Percentiles rank a stretch among this genome's conserved stretches.
Evolutionary conservation across 1,140 invertebrate species (phyloP).

Genomic region (Lithobius niger): DNA sequence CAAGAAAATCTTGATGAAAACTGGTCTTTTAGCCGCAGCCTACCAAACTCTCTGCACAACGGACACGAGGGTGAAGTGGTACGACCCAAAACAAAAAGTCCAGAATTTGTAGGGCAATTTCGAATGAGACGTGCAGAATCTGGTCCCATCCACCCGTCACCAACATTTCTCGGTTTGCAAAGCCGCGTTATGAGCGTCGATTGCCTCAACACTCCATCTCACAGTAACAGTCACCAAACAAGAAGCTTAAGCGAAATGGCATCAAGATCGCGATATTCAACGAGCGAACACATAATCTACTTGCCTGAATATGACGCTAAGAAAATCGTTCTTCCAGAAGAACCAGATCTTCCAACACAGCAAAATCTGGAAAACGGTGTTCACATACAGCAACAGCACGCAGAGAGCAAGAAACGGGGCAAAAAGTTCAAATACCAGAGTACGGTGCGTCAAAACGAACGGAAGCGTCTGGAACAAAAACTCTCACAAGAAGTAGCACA

Average conservation of each 20-base stretch:
- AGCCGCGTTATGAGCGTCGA: neutral
- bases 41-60: conserved; percentile 58
- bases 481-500: conserved; percentile 55
- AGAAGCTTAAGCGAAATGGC: conserved; percentile 5
- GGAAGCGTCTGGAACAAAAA: conserved; percentile 53
- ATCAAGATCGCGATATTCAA: conserved; percentile 10
- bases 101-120: neutral
- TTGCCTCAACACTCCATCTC: neutral
- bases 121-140: neutral
- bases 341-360: conserved; percentile 4
- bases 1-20: conserved; percentile 22
- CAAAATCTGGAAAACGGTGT: neutral
- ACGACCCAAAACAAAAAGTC: conserved; percentile 14
- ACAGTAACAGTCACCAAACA: conserved; percentile 1
- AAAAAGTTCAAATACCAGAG: conserved; percentile 69
- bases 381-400: neutral
- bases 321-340: conserved; percentile 16
- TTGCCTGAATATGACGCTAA: conserved; percentile 47
- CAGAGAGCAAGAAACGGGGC: conserved; percentile 23
- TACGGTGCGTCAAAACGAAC: conserved; percentile 59
- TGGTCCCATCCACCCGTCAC: neutral
- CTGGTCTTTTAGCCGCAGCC: conserved; percentile 53
- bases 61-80: conserved; percentile 25
- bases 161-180: neutral
- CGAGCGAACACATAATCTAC: conserved; percentile 48